phyloP scores from a whole-genome alignment of 2,113 vertebrate species.

The Melanotaenia duboulayi region DNA sequence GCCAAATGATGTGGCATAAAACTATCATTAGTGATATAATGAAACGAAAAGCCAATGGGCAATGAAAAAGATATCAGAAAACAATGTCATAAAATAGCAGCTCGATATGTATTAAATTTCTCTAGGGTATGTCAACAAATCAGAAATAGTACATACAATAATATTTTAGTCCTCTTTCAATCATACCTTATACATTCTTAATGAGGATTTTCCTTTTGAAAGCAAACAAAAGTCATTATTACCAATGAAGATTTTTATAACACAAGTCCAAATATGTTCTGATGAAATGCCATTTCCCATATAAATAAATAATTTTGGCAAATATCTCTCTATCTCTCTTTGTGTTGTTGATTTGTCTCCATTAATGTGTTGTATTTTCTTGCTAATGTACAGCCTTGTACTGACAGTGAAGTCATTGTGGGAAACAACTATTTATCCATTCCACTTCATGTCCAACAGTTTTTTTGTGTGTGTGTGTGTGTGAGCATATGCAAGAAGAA shows the following conservation, averaged over 20 bases:
- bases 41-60: slow-evolving; percentile 48
- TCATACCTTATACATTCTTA: slow-evolving; percentile 57
- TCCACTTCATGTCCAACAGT: slow-evolving; percentile 10
- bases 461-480: slow-evolving; percentile 7
- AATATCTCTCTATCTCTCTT: background rate
- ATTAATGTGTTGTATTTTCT: slow-evolving; percentile 19
- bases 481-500: slow-evolving; percentile 38
- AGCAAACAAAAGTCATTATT: slow-evolving; percentile 33
- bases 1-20: slow-evolving; percentile 69
- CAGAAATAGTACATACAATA: slow-evolving; percentile 8
- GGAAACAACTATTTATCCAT: slow-evolving; percentile 12
- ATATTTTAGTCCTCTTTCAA: slow-evolving; percentile 56
- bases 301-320: background rate
- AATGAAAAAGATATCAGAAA: slow-evolving; percentile 54
- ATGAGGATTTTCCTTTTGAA: slow-evolving; percentile 35
- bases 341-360: slow-evolving; percentile 21
- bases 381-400: slow-evolving; percentile 30
- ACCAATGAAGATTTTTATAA: slow-evolving; percentile 20
- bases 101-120: slow-evolving; percentile 54
- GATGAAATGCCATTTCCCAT: slow-evolving; percentile 29
- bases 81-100: slow-evolving; percentile 35
- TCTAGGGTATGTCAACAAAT: slow-evolving; percentile 61
- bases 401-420: slow-evolving; percentile 25
- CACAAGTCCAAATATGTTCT: slow-evolving; percentile 21
- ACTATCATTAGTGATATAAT: slow-evolving; percentile 66